phyloP scores from a whole-genome alignment of 2,113 vertebrate genomes.

The Todiramphus chloris region DNA sequence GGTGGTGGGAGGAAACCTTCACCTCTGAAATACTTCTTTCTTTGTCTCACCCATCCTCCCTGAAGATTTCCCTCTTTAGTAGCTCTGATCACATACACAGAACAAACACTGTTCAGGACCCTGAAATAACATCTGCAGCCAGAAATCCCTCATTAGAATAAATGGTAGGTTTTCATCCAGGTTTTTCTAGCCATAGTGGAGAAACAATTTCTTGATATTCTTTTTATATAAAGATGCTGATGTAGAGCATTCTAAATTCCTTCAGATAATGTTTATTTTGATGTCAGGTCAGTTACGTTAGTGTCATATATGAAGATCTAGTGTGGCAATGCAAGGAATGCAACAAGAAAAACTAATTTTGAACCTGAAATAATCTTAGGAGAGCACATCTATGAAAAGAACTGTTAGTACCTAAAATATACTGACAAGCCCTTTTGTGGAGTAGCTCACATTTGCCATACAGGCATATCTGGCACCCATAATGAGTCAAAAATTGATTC shows the following conservation, averaged over 20 bases:
- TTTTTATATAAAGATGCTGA: constrained; percentile 26
- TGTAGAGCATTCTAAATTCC: constrained; percentile 7
- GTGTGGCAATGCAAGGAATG: neutral
- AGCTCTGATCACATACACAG: constrained; percentile 12
- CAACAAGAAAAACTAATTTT: neutral
- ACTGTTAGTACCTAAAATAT: neutral
- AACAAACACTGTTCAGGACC: constrained; percentile 20
- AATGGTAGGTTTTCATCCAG: constrained; percentile 18
- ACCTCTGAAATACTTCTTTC: neutral
- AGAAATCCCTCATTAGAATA: constrained; percentile 46
- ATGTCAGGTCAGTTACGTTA: neutral
- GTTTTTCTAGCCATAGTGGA: neutral
- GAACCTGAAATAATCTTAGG: neutral
- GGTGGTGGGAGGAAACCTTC: neutral
- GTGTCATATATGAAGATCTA: neutral
- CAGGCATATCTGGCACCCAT: neutral
- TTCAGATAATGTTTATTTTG: neutral
- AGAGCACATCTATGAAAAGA: neutral
- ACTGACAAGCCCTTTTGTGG: neutral
- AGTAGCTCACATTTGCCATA: neutral
- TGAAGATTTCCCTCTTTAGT: neutral
- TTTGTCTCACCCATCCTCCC: neutral
- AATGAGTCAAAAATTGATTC: neutral
- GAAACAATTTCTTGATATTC: constrained; percentile 26
- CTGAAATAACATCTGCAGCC: constrained; percentile 47